Percentiles rank a stretch among this genome's conserved stretches.
phyloP scores from a whole-genome alignment of 2,797 vertebrate genomes.

The Acomys russatus region DNA sequence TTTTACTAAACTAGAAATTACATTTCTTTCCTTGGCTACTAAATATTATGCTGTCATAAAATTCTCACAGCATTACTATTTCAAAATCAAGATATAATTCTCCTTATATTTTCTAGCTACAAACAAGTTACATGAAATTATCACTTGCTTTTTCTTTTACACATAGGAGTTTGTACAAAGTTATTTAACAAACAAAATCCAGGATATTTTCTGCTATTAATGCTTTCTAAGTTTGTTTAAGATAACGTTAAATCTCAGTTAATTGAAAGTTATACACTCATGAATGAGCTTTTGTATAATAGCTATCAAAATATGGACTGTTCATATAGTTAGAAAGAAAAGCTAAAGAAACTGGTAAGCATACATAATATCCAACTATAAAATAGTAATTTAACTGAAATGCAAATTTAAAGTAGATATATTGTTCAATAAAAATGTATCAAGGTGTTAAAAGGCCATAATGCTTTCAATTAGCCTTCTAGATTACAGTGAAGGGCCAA shows the following conservation, averaged over 20 bases:
- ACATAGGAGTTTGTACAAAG: slow-evolving; percentile 1
- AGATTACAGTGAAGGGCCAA: background rate
- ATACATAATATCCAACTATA: background rate
- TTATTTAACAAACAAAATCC: background rate
- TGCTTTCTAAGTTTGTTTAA: slow-evolving; percentile 19
- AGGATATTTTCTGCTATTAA: slow-evolving; percentile 22
- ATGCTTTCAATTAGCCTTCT: background rate
- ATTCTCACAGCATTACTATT: slow-evolving; percentile 33
- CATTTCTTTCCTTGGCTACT: slow-evolving; percentile 34
- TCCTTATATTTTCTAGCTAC: background rate
- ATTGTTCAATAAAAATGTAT: slow-evolving; percentile 14
- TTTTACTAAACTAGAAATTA: slow-evolving; percentile 52
- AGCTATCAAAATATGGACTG: slow-evolving; percentile 35
- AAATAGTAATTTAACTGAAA: slow-evolving; percentile 30
- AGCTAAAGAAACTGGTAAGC: slow-evolving; percentile 34
- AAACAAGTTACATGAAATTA: slow-evolving; percentile 50
- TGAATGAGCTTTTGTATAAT: slow-evolving; percentile 31
- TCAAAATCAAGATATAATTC: slow-evolving; percentile 60
- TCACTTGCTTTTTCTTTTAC: slow-evolving; percentile 14
- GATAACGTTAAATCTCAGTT: slow-evolving; percentile 46
- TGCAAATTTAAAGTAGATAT: slow-evolving; percentile 7
- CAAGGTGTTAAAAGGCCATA: background rate
- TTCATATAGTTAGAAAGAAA: background rate
- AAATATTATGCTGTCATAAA: slow-evolving; percentile 52
- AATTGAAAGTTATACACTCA: background rate